These are phyloP conservation scores for Orchestia grillus DNA, from an alignment of 1,140 invertebrate species.

Conservation along the genomic window DNA sequence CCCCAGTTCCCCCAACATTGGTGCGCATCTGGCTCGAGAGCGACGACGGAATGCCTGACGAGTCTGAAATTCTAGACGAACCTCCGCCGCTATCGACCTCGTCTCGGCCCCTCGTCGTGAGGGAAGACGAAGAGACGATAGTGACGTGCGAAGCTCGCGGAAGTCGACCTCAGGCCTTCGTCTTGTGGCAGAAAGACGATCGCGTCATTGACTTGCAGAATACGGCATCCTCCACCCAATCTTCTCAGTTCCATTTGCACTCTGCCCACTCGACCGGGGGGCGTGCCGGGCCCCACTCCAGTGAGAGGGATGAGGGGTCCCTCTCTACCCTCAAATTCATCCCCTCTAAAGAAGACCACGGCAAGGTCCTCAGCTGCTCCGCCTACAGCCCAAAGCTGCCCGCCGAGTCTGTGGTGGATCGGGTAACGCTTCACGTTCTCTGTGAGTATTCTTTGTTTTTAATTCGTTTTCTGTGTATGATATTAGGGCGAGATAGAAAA, in stretches of 20 bases:
- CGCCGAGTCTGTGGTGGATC: background rate
- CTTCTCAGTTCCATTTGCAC: background rate
- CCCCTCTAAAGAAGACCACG: background rate
- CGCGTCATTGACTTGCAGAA: constrained; percentile 2
- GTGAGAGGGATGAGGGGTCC: background rate
- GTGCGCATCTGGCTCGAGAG: background rate
- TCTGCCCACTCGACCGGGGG: background rate
- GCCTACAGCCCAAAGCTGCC: constrained; percentile 11
- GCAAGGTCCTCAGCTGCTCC: background rate
- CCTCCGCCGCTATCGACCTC: background rate
- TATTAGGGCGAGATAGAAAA: too few species aligned
- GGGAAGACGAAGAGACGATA: constrained; percentile 11
- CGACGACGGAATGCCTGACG: background rate
- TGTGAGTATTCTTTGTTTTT: too few species aligned
- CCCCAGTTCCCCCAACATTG: background rate
- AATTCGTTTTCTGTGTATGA: too few species aligned
- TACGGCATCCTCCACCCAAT: background rate
- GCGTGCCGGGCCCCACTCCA: background rate
- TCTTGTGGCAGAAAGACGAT: constrained; percentile 49
- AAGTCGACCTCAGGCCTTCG: constrained; percentile 42
- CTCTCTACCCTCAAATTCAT: background rate
- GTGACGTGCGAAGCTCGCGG: constrained; percentile 27
- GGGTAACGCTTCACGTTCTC: background rate
- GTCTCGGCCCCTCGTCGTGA: constrained; percentile 17
- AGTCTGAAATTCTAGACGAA: background rate